These are phyloP conservation scores for Galbula dea DNA, from an alignment of 2,113 vertebrate species.

Conservation along the genomic window DNA sequence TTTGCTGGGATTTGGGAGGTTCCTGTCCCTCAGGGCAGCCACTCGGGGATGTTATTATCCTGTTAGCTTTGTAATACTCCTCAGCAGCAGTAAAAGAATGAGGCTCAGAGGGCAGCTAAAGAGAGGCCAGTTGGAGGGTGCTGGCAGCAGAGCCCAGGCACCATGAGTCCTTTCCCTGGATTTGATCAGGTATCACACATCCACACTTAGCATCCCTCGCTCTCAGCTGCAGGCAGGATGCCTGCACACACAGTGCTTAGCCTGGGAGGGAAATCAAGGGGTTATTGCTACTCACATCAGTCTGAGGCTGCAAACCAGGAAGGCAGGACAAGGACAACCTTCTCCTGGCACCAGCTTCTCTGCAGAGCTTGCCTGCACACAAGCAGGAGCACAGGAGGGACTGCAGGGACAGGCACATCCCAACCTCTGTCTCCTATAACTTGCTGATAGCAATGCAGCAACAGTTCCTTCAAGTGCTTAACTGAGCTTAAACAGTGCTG, in stretches of 20 bases:
- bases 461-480: rapidly evolving
- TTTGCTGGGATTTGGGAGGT: background rate
- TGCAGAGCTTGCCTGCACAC: rapidly evolving
- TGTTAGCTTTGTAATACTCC: background rate
- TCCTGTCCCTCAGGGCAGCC: background rate
- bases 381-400: background rate
- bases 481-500: background rate
- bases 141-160: background rate
- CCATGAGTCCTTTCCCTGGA: background rate
- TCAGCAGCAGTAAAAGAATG: background rate
- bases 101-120: background rate
- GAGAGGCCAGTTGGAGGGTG: background rate
- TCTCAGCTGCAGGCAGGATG: background rate
- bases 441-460: no score
- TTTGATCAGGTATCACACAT: rapidly evolving
- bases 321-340: background rate
- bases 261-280: background rate
- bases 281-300: background rate
- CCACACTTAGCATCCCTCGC: no score
- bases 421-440: rapidly evolving
- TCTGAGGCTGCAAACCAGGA: background rate
- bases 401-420: background rate
- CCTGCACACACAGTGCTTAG: rapidly evolving
- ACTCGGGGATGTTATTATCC: rapidly evolving
- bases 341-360: background rate